phyloP scores from a whole-genome alignment of 2,888 invertebrate species.

The Malacosoma neustria region DNA sequence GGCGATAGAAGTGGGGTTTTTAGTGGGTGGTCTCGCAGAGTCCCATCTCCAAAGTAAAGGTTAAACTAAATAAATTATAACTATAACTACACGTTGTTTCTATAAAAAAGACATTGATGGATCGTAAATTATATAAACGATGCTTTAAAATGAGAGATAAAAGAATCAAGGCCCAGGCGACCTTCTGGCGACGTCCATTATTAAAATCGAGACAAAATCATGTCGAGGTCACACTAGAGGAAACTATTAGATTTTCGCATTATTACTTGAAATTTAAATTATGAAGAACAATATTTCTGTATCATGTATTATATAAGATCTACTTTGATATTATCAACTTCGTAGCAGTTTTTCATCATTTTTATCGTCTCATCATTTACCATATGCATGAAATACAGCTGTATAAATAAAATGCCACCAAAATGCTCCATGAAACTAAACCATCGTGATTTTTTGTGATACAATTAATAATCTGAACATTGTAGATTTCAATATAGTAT shows the following conservation, averaged over 20 bases:
- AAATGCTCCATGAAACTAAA: no score
- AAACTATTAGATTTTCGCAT: no score
- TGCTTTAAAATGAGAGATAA: constrained; percentile 15
- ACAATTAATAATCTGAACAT: no score
- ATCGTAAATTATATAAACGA: constrained; percentile 7
- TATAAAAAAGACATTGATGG: constrained; percentile 7
- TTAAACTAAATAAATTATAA: no score
- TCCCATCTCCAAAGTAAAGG: no score
- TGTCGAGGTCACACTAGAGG: constrained; percentile 27
- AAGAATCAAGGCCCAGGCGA: constrained; percentile 20
- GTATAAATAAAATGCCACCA: no score
- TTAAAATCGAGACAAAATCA: constrained; percentile 24
- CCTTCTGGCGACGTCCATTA: constrained; percentile 18
- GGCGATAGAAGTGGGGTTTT: no score
- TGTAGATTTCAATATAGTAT: no score
- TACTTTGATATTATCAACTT: not conserved
- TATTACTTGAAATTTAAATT: constrained; percentile 14
- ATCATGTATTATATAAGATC: not conserved
- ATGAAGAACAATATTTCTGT: not conserved
- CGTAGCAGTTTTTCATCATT: not conserved
- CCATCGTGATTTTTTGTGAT: no score
- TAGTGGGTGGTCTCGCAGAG: no score
- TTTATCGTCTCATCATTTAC: not conserved
- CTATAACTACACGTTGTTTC: no score
- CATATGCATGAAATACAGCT: not conserved